Evolutionary conservation across 2,797 vertebrate genomes (phyloP).

Genomic region (Helarctos malayanus): DNA sequence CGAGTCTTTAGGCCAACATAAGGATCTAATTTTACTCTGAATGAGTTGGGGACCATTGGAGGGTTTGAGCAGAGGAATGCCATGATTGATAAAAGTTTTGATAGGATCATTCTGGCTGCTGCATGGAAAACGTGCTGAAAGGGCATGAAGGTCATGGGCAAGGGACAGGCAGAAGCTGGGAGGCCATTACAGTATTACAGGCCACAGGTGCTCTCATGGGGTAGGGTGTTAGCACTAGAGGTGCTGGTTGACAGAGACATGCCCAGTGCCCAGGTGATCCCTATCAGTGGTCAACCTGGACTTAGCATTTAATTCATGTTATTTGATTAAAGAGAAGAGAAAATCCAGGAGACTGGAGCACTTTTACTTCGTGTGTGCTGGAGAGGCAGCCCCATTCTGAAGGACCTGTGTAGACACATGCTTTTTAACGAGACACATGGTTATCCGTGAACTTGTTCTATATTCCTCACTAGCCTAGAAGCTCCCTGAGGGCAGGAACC

Average conservation of each 20-base stretch:
- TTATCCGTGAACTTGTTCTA: background rate
- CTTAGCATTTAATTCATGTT: background rate
- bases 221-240: background rate
- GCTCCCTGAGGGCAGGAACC: background rate
- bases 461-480: background rate
- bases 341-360: background rate
- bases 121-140: background rate
- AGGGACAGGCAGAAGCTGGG: background rate
- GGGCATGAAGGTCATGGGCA: background rate
- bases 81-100: background rate
- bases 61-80: background rate
- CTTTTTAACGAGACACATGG: background rate
- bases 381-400: background rate
- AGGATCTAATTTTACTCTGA: background rate
- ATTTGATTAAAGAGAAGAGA: background rate
- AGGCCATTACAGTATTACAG: background rate
- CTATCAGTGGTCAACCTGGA: background rate
- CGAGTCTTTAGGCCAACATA: no score
- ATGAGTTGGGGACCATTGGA: accelerated
- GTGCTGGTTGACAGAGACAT: background rate
- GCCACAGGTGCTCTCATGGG: background rate
- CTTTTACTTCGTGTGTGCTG: background rate
- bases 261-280: background rate
- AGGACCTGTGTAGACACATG: background rate
- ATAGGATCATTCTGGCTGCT: background rate